Percentiles rank a stretch among this genome's conserved stretches.
Conservation (phyloP, 2,888 invertebrate species). For the Lasioglossum pauxillum region DNA sequence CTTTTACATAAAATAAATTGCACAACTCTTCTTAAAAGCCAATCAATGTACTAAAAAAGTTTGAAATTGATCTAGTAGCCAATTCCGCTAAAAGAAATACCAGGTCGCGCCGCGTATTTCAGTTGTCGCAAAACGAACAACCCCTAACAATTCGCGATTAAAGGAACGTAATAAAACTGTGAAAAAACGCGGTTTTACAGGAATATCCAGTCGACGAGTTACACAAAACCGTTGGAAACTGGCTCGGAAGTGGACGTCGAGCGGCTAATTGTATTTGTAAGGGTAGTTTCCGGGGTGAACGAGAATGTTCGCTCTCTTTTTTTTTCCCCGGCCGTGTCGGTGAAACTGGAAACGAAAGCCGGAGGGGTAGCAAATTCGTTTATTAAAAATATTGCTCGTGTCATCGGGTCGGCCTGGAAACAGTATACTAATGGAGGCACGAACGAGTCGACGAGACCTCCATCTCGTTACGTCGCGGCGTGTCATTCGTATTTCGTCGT, state of each 20-base stretch:
- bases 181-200: not conserved
- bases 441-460: not conserved
- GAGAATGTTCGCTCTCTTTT: not conserved
- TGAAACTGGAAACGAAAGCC: not conserved
- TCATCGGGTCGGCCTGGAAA: not conserved
- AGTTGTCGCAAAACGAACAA: not conserved
- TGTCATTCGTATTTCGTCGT: slow-evolving; percentile 23
- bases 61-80: not conserved
- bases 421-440: not conserved
- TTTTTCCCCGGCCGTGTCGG: not conserved
- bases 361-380: not conserved
- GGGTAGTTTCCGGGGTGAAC: not conserved
- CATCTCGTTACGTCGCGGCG: slow-evolving; percentile 23
- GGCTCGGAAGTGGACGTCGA: not conserved
- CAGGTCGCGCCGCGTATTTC: not conserved
- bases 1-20: not conserved
- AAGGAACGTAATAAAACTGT: not conserved
- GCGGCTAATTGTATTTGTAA: slow-evolving; percentile 1
- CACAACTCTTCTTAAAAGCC: too few relatives aligned
- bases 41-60: not conserved
- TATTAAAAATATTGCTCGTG: slow-evolving; percentile 4
- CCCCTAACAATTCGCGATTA: not conserved
- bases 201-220: not conserved
- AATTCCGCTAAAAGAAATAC: not conserved
- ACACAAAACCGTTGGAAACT: slow-evolving; percentile 2